Evolutionary conservation across 2,888 invertebrate species (phyloP).

Genomic region (Thecocarcelia acutangulata): DNA sequence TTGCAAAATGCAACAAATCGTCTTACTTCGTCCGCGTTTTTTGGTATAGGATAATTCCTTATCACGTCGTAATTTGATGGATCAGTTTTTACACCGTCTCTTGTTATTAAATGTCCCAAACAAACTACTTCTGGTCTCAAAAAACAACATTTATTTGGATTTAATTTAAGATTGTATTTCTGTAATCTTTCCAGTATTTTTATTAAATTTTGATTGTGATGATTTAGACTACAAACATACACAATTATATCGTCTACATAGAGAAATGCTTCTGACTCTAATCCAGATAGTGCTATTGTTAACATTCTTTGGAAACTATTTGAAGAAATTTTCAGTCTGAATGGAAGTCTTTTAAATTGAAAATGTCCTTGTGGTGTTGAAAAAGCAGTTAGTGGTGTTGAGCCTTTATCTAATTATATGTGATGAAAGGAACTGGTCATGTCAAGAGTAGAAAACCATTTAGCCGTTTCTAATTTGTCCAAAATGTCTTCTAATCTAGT

Average conservation of each 20-base stretch:
- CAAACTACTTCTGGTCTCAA: neutral
- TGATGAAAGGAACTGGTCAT: constrained; percentile 57
- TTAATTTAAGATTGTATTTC: neutral
- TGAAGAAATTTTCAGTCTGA: constrained; percentile 54
- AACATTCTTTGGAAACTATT: constrained; percentile 66
- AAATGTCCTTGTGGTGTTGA: constrained; percentile 38
- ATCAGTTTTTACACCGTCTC: neutral
- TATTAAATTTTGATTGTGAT: constrained; percentile 6
- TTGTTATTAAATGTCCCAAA: neutral
- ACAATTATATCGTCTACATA: neutral
- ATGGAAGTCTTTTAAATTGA: constrained; percentile 64
- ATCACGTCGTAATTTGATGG: neutral
- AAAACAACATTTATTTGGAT: neutral
- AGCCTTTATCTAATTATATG: constrained; percentile 40
- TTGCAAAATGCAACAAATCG: neutral
- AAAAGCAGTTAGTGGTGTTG: constrained; percentile 9
- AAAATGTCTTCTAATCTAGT: constrained; percentile 42
- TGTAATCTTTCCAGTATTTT: neutral
- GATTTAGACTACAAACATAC: neutral
- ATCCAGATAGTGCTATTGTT: constrained; percentile 53
- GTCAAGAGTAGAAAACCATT: constrained; percentile 61
- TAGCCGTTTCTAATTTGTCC: no score
- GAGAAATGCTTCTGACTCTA: constrained; percentile 5
- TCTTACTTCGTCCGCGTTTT: neutral
- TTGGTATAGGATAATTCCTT: neutral